phyloP scores from a whole-genome alignment of 2,113 vertebrate species.

The Charina bottae region DNA sequence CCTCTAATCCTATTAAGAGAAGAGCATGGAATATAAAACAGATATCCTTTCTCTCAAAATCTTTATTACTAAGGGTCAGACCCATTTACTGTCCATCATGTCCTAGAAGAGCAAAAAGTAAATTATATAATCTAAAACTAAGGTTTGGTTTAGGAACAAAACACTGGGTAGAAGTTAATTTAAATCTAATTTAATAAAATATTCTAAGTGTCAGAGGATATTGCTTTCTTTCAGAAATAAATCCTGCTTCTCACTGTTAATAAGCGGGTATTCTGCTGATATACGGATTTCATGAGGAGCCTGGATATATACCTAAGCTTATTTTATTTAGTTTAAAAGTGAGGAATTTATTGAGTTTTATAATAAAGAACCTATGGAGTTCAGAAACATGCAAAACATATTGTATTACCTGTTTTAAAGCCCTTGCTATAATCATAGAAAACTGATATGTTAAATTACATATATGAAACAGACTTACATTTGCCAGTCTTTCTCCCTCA shows the following conservation, averaged over 20 bases:
- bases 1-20: constrained; percentile 54
- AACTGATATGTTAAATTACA: background rate
- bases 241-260: background rate
- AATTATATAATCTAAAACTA: background rate
- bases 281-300: background rate
- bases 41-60: constrained; percentile 32
- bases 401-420: background rate
- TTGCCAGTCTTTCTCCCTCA: background rate
- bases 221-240: background rate
- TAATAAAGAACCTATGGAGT: background rate
- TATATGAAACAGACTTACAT: background rate
- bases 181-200: constrained; percentile 4
- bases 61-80: constrained; percentile 41
- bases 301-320: background rate
- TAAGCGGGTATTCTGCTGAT: background rate
- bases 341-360: background rate
- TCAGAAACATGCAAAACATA: background rate
- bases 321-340: background rate
- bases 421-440: background rate
- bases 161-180: background rate
- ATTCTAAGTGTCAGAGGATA: background rate
- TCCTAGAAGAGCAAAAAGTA: background rate
- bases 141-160: constrained; percentile 1
- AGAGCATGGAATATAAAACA: constrained; percentile 26
- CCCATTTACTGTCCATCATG: background rate